A percentile compares a stretch with the other conserved stretches of the same genome.
phyloP scores from a whole-genome alignment of 2,888 invertebrate genomes.

The Hypselothyrea guttata region DNA sequence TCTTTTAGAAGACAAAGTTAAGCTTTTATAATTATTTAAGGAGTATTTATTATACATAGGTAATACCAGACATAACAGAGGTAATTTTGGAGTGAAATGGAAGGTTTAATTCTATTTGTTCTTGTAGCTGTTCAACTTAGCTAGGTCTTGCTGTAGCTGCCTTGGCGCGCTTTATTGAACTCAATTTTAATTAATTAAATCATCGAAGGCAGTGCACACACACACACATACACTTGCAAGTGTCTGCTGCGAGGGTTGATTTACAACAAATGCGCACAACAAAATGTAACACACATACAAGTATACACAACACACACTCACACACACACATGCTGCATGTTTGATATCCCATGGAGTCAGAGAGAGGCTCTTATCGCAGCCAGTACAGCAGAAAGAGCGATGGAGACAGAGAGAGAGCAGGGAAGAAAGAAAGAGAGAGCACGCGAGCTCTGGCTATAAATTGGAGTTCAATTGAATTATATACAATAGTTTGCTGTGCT shows the following conservation, averaged over 20 bases:
- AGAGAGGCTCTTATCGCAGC: slow-evolving; percentile 46
- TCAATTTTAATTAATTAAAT: slow-evolving; percentile 79
- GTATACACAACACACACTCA: slow-evolving; percentile 17
- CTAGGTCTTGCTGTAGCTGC: slow-evolving; percentile 33
- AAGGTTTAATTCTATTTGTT: no score
- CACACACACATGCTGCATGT: slow-evolving; percentile 1
- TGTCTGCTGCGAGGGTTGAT: slow-evolving; percentile 42
- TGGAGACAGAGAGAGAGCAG: no score
- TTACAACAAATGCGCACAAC: slow-evolving; percentile 39
- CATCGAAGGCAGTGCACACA: slow-evolving; percentile 64
- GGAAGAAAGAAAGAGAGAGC: no score
- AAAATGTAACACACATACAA: slow-evolving; percentile 21
- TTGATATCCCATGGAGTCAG: slow-evolving; percentile 11
- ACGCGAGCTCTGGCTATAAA: slow-evolving; percentile 59
- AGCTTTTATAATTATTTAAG: no score
- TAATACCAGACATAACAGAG: no score
- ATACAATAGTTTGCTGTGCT: slow-evolving; percentile 70
- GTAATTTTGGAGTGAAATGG: no score
- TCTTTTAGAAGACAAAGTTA: no score
- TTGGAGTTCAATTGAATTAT: slow-evolving; percentile 79
- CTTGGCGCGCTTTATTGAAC: slow-evolving; percentile 70
- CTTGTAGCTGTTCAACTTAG: slow-evolving; percentile 9
- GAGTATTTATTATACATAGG: no score
- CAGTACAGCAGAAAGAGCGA: slow-evolving; percentile 1
- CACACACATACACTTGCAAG: slow-evolving; percentile 27